Evolutionary conservation across 1,140 invertebrate genomes (phyloP).

Genomic region (Saxidomus purpurata): DNA sequence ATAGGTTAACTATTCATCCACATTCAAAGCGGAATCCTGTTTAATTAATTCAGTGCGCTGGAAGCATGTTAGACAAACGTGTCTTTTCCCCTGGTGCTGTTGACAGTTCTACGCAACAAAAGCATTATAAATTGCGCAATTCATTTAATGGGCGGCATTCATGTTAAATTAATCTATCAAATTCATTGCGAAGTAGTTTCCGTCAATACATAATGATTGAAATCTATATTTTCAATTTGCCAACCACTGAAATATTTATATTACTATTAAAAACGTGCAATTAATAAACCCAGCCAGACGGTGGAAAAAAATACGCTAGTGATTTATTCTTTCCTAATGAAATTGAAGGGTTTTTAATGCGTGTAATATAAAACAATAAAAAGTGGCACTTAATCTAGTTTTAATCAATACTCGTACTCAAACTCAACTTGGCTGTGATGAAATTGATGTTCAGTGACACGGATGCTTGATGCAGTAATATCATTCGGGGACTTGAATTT

Average conservation of each 20-base stretch:
- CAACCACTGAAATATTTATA: slow-evolving; percentile 47
- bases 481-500: too few species aligned
- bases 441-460: too few species aligned
- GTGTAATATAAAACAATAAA: background rate
- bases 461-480: too few species aligned
- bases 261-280: slow-evolving; percentile 24
- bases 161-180: background rate
- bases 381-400: background rate
- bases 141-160: background rate
- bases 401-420: background rate
- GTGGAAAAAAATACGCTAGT: background rate
- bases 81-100: too few species aligned
- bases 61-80: too few species aligned
- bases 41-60: too few species aligned
- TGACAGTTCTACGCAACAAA: background rate
- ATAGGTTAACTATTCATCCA: too few species aligned
- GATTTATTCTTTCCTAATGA: slow-evolving; percentile 8
- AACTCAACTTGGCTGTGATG: too few species aligned
- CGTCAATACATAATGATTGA: background rate
- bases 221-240: slow-evolving; percentile 54
- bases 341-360: background rate
- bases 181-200: background rate
- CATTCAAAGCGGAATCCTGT: too few species aligned
- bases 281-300: slow-evolving; percentile 2
- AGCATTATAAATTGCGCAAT: slow-evolving; percentile 3